A percentile compares a stretch with the other conserved stretches of the same genome.
phyloP scores from a whole-genome alignment of 2,113 vertebrate species.

The Psittacula cyanocephala region DNA sequence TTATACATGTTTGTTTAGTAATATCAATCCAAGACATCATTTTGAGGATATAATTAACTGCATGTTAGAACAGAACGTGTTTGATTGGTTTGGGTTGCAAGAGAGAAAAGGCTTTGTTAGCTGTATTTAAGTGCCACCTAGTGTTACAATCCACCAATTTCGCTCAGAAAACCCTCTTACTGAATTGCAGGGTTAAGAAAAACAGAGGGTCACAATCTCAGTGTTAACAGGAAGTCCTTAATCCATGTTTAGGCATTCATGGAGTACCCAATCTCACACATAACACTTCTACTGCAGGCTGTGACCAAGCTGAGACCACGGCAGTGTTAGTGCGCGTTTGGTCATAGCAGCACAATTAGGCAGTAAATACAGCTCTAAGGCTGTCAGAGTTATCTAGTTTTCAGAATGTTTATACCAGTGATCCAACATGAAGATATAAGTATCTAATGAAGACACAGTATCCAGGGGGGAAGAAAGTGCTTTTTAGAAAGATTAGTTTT shows the following conservation, averaged over 20 bases:
- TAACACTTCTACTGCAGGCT: not conserved
- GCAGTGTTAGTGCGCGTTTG: too few species aligned
- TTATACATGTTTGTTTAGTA: slow-evolving; percentile 74
- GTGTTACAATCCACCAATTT: slow-evolving; percentile 68
- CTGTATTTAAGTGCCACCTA: slow-evolving; percentile 82
- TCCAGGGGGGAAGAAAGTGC: not conserved
- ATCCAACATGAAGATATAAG: not conserved
- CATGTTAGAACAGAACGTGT: slow-evolving; percentile 58
- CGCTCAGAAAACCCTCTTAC: not conserved
- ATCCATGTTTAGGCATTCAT: not conserved
- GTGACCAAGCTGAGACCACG: too few species aligned
- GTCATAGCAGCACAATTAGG: accelerated
- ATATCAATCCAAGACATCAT: slow-evolving; percentile 72
- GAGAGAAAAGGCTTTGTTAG: slow-evolving; percentile 51
- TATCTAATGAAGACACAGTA: not conserved
- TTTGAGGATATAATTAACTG: slow-evolving; percentile 75
- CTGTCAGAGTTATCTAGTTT: not conserved
- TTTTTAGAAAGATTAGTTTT: not conserved
- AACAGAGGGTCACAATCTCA: not conserved
- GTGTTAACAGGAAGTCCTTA: not conserved
- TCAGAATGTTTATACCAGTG: not conserved
- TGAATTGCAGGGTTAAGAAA: not conserved
- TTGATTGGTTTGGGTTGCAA: slow-evolving; percentile 38
- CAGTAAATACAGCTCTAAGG: not conserved
- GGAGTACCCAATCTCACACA: not conserved